Percentiles rank a stretch among this genome's conserved stretches.
Evolutionary conservation across 2,888 invertebrate genomes (phyloP).

Genomic region (Cepaea hortensis): DNA sequence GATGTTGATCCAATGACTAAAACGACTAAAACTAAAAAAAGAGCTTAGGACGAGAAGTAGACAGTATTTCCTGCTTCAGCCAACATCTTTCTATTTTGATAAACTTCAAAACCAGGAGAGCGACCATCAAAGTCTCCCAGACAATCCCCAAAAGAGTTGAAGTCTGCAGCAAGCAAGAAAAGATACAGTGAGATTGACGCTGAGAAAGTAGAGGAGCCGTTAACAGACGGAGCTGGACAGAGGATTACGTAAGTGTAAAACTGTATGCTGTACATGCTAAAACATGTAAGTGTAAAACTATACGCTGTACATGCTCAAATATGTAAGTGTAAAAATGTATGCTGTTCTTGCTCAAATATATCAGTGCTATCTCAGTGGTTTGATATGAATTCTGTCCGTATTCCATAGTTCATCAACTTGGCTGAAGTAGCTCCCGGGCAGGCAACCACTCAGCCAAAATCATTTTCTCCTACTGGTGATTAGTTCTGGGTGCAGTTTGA

Average conservation of each 20-base stretch:
- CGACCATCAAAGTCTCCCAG: constrained; percentile 50
- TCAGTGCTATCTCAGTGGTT: no score
- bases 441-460: no score
- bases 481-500: no score
- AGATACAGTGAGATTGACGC: constrained; percentile 54
- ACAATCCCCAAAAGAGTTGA: constrained; percentile 57
- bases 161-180: constrained; percentile 55
- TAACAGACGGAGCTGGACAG: constrained; percentile 40
- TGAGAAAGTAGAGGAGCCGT: constrained; percentile 9
- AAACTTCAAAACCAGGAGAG: constrained; percentile 8
- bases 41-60: no score
- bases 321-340: background rate
- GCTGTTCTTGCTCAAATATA: background rate
- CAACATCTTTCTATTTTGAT: background rate
- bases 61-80: background rate
- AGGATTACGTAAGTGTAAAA: constrained; percentile 43
- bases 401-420: no score
- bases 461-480: no score
- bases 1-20: no score
- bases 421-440: no score
- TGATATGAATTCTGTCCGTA: no score
- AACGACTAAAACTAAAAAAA: no score
- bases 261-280: constrained; percentile 3
- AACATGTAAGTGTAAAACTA: background rate
- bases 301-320: background rate